Conservation (phyloP, 2,888 invertebrate genomes). For the Congeria kusceri region DNA sequence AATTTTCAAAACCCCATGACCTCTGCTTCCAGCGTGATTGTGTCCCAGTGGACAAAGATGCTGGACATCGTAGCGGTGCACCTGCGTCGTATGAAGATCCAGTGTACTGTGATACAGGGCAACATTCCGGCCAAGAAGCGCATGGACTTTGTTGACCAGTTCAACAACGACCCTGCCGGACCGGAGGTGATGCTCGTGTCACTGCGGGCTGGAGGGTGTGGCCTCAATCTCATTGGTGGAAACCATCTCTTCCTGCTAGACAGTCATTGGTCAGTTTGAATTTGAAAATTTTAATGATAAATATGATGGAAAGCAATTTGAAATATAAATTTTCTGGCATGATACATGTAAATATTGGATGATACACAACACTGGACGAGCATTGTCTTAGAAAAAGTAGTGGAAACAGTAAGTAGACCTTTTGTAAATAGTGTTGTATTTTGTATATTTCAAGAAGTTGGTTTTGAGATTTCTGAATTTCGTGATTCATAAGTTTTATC, state of each 20-base stretch:
- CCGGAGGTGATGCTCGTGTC: conserved; percentile 92
- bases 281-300: too few species aligned
- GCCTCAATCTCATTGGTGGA: conserved; percentile 96
- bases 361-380: too few species aligned
- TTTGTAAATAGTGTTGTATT: too few species aligned
- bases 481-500: too few species aligned
- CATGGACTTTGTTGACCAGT: conserved; percentile 89
- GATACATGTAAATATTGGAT: too few species aligned
- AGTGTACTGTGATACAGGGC: conserved; percentile 91
- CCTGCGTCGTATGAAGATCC: conserved; percentile 87
- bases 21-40: conserved; percentile 88
- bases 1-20: too few species aligned
- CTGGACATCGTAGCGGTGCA: conserved; percentile 90
- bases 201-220: conserved; percentile 96
- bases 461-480: too few species aligned
- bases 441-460: too few species aligned
- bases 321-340: too few species aligned
- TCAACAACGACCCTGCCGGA: conserved; percentile 89
- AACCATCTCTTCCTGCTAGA: conserved; percentile 96
- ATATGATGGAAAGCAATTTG: too few species aligned
- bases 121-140: conserved; percentile 90
- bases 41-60: conserved; percentile 97
- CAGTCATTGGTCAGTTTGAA: conserved; percentile 91
- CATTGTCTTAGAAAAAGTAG: too few species aligned
- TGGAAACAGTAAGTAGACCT: too few species aligned